Evolutionary conservation across 2,113 vertebrate genomes (phyloP), one percentile per base, ranked within the genome.

Genomic region (Probosciger aterrimus): DNA sequence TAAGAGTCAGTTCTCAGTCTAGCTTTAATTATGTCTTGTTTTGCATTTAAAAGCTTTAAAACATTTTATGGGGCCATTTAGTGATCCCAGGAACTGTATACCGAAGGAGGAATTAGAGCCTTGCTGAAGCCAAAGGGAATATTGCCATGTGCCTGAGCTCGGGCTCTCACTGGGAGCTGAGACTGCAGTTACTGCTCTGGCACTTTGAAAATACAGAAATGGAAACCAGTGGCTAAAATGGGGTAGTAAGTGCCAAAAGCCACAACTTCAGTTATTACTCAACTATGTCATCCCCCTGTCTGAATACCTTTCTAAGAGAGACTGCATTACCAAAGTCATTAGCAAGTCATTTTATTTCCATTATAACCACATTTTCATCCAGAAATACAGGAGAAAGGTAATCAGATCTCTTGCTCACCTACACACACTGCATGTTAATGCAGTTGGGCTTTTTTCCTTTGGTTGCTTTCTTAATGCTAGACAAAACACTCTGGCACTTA

Each of bases 271-370:
- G 31, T 69, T 92, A 59, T 88, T 93, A 86, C 30, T 69, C 33
- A 74, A 2, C 50, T 67, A 31, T 76, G 43, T n/a, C 59, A 39
- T 74, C 50, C 7, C 25, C 23, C 15, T 50, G 14, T 37, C 74
- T 89, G 89, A 82, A 83, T 64, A 87, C 14, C 27, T 8, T 88
- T 95, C 57, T 63, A 82, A 86, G 43, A 94, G 31, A 74, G 24
- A 62, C 9, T 63, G 44, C 59, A 80, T 91, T 94, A 88, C 59
- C 53, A 33, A 93, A 96, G 67, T 88, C 84, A 95, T 96, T 95
- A 96, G 53, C 79, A 96, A 90, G 71, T 80, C 3, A 91, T 95
- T 96, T 95, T 87, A 85, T 96, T 95, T 65, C 79, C 85, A 95
- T 97, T 94, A 94, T 74, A 83, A 71, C 53, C 50, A 73, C 35